phyloP scores from a whole-genome alignment of 2,888 invertebrate genomes.

The Allygus modestus region DNA sequence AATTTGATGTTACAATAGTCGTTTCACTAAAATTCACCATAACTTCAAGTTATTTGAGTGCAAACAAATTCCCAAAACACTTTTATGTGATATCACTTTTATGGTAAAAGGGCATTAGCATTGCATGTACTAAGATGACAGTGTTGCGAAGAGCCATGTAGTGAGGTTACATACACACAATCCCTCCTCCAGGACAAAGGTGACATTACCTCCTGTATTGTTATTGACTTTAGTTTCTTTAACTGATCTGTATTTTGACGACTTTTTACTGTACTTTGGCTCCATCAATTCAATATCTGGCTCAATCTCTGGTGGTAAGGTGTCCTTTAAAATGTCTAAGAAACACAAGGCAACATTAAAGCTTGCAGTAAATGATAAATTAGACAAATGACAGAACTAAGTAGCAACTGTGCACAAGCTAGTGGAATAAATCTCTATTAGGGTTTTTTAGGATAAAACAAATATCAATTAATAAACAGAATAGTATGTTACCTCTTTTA shows the following conservation, averaged over 20 bases:
- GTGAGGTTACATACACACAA: background rate
- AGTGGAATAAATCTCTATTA: too few relatives aligned
- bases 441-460: too few relatives aligned
- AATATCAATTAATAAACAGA: too few relatives aligned
- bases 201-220: background rate
- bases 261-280: background rate
- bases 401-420: too few relatives aligned
- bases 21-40: too few relatives aligned
- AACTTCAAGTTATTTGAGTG: too few relatives aligned
- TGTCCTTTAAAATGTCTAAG: background rate
- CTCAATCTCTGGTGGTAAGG: background rate
- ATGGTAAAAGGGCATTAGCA: too few relatives aligned
- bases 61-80: too few relatives aligned
- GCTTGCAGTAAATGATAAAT: background rate
- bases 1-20: too few relatives aligned
- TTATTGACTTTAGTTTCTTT: background rate
- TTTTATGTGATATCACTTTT: too few relatives aligned
- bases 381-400: background rate
- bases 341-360: conserved; percentile 8
- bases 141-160: background rate
- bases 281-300: background rate
- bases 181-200: background rate
- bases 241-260: background rate
- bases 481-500: too few relatives aligned
- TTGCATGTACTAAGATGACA: background rate